Conservation (phyloP, 2,113 vertebrate species). For the Thymallus thymallus region DNA sequence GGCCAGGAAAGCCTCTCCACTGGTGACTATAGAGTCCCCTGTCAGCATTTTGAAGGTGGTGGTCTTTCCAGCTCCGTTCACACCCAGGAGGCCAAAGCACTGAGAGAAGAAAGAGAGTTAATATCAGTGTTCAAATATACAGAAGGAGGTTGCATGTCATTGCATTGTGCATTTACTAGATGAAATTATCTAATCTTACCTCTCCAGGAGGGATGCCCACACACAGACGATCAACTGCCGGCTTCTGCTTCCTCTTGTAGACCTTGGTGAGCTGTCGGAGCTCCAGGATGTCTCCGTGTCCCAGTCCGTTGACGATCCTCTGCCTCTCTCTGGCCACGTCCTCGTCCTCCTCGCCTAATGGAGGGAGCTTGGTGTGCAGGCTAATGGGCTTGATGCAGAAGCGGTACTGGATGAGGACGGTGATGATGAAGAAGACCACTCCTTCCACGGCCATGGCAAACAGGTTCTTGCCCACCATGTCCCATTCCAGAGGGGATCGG, state of each 20-base stretch:
- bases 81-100: conserved; percentile 97
- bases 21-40: conserved; percentile 89
- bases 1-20: conserved; percentile 91
- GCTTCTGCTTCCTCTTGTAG: conserved; percentile 92
- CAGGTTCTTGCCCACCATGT: conserved; percentile 94
- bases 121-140: too few species aligned
- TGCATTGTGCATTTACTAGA: too few species aligned
- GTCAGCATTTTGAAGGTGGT: conserved; percentile 99
- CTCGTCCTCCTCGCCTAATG: conserved; percentile 93
- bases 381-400: conserved; percentile 90
- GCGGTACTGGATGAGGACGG: conserved; percentile 92
- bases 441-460: conserved; percentile 98
- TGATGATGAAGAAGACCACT: conserved; percentile 90
- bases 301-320: conserved; percentile 87
- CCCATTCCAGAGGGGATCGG: conserved; percentile 93
- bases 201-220: conserved; percentile 96
- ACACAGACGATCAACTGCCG: conserved; percentile 94
- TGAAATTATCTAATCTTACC: conserved; percentile 66
- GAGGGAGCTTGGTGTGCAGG: conserved; percentile 72
- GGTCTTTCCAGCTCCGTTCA: conserved; percentile 96
- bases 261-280: conserved; percentile 95
- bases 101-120: conserved; percentile 42
- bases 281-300: conserved; percentile 93
- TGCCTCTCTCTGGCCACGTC: conserved; percentile 93
- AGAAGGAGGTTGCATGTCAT: too few species aligned